Base-by-base conservation (phyloP, 1,140 invertebrate species). In the Neotoxoptera formosana region DNA sequence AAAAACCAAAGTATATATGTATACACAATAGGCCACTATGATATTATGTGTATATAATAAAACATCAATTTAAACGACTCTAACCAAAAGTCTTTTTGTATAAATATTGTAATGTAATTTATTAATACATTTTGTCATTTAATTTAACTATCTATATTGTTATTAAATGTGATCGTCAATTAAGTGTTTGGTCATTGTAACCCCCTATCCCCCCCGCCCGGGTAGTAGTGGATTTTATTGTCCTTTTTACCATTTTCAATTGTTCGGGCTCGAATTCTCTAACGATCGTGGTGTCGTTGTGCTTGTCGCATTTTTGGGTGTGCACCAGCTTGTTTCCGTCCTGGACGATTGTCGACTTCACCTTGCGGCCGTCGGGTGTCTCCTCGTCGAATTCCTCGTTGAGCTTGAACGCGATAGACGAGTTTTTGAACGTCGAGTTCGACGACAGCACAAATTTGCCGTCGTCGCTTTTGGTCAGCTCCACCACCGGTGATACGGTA, bases 301-400 rank as follows among this genome's bases (percentile, higher is more conserved):
- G 17, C 67, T 94, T 94, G 86, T 94, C 94, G 11, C 94, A 96
- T 94, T 96, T 97, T 95, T 97, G 97, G n/a, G 96, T 94, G 94
- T 97, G 97, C 94, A 96, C 96, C 94, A 97, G 95, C 94, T 96
- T 97, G 95, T 97, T 97, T 34, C 97, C 97, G 20, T 97, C 96
- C 45, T 96, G 94, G 25, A 96, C 97, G 94, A 97, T 96, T 92
- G 96, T 94, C 86, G 96, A 97, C 95, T 98, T 98, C 34, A 99
- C 98, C 95, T 96, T 97, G 83, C 97, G 96, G 20, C 98, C 98
- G 95, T 99, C 98, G 34, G 97, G 96, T 17, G 98, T 98, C 94
- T 97, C 97, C 94, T 99, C 98, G 21, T 98, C 97, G 95, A 98
- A 98, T 95, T 98, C 97, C 94, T 97, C 96, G 45, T 97, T 97